These are phyloP conservation scores for Pedicia rivosa DNA, from an alignment of 2,888 invertebrate species.

Conservation along the genomic window DNA sequence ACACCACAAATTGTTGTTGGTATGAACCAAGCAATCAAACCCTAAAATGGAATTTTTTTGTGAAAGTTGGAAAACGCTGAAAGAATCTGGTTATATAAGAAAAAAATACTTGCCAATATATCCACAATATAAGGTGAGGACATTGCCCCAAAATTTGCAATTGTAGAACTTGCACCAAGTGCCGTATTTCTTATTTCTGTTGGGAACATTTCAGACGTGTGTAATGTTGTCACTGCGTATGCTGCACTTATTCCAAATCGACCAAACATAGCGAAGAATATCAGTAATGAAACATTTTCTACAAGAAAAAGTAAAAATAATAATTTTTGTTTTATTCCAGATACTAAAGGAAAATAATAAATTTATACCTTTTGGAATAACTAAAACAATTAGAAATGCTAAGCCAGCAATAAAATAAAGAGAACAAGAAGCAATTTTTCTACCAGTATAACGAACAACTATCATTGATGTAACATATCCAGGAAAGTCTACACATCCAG, in stretches of 20 bases:
- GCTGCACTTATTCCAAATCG: conserved; percentile 29
- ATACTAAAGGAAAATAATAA: neutral
- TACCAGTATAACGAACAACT: neutral
- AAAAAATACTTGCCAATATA: conserved; percentile 20
- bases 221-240: conserved; percentile 31
- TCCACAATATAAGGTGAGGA: conserved; percentile 32
- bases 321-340: neutral
- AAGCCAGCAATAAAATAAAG: conserved; percentile 1
- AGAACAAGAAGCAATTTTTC: neutral
- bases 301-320: too few relatives aligned
- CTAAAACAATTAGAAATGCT: neutral
- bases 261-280: conserved; percentile 23
- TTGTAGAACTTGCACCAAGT: conserved; percentile 29
- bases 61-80: too few relatives aligned
- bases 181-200: conserved; percentile 31
- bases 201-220: conserved; percentile 34
- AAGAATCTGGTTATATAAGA: too few relatives aligned
- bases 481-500: conserved; percentile 1
- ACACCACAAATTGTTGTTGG: conserved; percentile 32
- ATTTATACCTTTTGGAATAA: neutral
- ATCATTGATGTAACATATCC: conserved; percentile 2
- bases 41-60: neutral
- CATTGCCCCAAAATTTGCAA: conserved; percentile 31
- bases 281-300: neutral
- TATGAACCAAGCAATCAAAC: conserved; percentile 22